These are phyloP conservation scores for Euspilapteryx auroguttella DNA, from an alignment of 2,888 invertebrate species.

Conservation along the genomic window DNA sequence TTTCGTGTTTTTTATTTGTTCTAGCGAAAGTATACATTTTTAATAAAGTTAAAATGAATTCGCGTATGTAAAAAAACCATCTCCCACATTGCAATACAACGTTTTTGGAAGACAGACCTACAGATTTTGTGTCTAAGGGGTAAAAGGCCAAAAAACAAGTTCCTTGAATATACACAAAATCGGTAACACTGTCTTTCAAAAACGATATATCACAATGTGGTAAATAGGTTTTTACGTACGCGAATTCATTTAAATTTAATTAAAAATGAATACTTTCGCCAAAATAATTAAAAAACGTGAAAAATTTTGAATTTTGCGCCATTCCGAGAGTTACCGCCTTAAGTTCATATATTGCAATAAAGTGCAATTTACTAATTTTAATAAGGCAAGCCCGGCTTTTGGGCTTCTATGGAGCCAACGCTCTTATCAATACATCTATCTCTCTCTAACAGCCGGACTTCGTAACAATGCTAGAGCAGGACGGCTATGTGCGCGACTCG, in stretches of 20 bases:
- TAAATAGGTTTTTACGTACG: background rate
- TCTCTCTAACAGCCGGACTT: slow-evolving; percentile 34
- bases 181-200: background rate
- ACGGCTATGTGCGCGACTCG: slow-evolving; percentile 33
- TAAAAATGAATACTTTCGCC: too few relatives aligned
- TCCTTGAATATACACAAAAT: background rate
- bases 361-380: too few relatives aligned
- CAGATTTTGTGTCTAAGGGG: too few relatives aligned
- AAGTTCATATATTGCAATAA: background rate
- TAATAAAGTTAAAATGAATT: too few relatives aligned
- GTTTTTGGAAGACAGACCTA: background rate
- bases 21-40: too few relatives aligned
- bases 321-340: background rate
- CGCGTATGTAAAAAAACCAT: background rate
- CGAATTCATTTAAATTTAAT: too few relatives aligned
- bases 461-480: slow-evolving; percentile 40
- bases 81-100: background rate
- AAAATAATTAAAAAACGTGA: too few relatives aligned
- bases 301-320: background rate
- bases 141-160: background rate
- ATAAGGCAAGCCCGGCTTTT: too few relatives aligned
- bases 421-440: background rate
- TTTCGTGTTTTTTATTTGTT: too few relatives aligned
- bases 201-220: background rate
- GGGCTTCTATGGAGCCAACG: too few relatives aligned